Evolutionary conservation across 2,888 invertebrate genomes (phyloP).

Genomic region (Fragum sueziense): DNA sequence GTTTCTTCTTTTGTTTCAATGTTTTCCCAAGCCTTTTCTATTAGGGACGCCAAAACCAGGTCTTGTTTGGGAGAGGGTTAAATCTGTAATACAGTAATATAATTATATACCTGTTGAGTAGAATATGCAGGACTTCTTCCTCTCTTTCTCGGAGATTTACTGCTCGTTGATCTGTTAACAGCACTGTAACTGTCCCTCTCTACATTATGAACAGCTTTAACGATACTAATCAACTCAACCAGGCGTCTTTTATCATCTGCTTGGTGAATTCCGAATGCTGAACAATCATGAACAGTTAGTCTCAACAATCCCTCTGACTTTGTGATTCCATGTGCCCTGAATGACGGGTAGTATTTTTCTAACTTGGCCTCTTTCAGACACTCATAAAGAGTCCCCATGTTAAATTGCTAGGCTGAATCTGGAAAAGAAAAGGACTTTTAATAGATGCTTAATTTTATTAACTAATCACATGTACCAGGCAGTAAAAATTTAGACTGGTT

Average conservation of each 20-base stretch:
- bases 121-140: conserved; percentile 62
- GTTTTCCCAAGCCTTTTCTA: no score
- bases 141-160: conserved; percentile 61
- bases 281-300: conserved; percentile 77
- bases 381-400: conserved; percentile 76
- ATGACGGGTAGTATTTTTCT: conserved; percentile 79
- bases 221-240: conserved; percentile 77
- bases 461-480: no score
- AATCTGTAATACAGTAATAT: no score
- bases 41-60: no score
- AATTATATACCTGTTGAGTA: conserved; percentile 39
- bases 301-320: conserved; percentile 75
- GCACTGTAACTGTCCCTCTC: conserved; percentile 45
- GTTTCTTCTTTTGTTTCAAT: no score
- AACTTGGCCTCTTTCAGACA: conserved; percentile 78
- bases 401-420: not conserved
- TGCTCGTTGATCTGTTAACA: conserved; percentile 44
- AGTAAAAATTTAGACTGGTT: no score
- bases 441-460: no score
- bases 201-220: conserved; percentile 76
- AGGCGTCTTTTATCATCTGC: conserved; percentile 77
- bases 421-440: not conserved
- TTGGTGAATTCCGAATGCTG: conserved; percentile 74
- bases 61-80: no score
- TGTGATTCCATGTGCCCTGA: conserved; percentile 76